Base-by-base conservation (phyloP, 2,797 vertebrate species). In the Harpagifer antarcticus region DNA sequence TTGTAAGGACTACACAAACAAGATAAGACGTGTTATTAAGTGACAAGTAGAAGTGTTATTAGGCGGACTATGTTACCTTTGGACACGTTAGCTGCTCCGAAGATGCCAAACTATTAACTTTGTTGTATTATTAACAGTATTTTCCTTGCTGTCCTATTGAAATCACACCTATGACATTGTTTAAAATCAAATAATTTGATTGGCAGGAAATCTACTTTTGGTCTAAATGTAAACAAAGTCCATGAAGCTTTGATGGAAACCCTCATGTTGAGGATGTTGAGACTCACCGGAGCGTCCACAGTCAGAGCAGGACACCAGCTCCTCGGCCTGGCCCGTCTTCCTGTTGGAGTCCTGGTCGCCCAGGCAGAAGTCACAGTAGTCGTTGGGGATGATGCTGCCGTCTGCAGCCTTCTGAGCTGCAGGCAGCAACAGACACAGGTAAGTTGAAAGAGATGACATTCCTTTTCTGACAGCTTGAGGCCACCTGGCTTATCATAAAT, bases 331-430 rank as follows among this genome's bases (percentile, higher is more conserved):
- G 44, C 98, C 98, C 3, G 97, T 98, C 94, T 99, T 99, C 94
- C 97, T 96, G 93, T 99, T 99, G 91, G 98, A 96, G 83, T 94
- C 97, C 54, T 97, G 98, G 89, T 97, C 98, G 60, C 98, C 98
- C 33, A 99, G 94, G 91, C 98, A 99, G 96, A 99, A 99, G 93
- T 99, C 98, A 93, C 98, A 99, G 96, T 99, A 99, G 94, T 99
- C 97, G 84, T 99, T 99, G 88, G 98, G 97, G 91, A 99, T 97
- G 87, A 99, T 96, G 73, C 92, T 76, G 60, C 98, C 97, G 0
- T 99, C 98, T 14, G 97, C 94, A 82, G 93, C 97, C 93, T 98
- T 99, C 90, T 97, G 97, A 95, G 97, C 98, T 99, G 94, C 70
- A 81, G 66, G 76, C 20, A 9, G 78, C 47, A 88, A 86, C 33